These are phyloP conservation scores for Sparus aurata DNA, from an alignment of 2,797 vertebrate species.

Conservation along the genomic window DNA sequence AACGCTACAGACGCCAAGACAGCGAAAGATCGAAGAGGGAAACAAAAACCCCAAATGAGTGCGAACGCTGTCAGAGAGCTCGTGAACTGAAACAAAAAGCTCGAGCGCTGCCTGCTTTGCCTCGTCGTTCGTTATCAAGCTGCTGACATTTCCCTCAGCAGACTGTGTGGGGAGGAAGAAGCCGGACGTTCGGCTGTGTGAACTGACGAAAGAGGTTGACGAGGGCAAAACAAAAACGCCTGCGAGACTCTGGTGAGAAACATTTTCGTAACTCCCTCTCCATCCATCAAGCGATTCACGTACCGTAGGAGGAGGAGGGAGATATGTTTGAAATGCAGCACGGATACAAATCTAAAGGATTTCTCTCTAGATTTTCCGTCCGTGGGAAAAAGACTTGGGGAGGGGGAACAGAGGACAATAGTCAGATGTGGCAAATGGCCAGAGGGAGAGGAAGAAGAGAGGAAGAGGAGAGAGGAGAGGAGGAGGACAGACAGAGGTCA, in stretches of 20 bases:
- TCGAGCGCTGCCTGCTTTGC: constrained; percentile 20
- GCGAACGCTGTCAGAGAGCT: constrained; percentile 56
- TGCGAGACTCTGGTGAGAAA: constrained; percentile 35
- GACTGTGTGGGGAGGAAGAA: constrained; percentile 25
- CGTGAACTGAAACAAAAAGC: constrained; percentile 38
- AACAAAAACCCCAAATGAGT: constrained; percentile 57
- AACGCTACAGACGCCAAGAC: constrained; percentile 45
- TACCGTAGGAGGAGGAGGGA: constrained; percentile 34
- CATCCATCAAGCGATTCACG: constrained; percentile 32
- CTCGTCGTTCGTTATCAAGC: constrained; percentile 45
- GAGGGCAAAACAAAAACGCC: constrained; percentile 30
- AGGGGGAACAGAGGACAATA: constrained; percentile 71
- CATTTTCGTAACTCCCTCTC: constrained; percentile 43
- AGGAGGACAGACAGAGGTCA: constrained; percentile 44
- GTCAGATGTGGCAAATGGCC: constrained; percentile 75
- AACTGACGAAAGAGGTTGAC: constrained; percentile 40
- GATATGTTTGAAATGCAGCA: constrained; percentile 59
- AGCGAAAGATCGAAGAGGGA: constrained; percentile 50
- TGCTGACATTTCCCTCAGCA: constrained; percentile 24
- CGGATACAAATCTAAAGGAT: constrained; percentile 67
- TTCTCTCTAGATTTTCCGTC: constrained; percentile 63
- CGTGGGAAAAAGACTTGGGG: constrained; percentile 62
- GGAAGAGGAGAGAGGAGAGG: constrained; percentile 42
- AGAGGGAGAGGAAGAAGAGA: constrained; percentile 41
- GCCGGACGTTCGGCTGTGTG: constrained; percentile 21